Percentiles rank a stretch among this genome's conserved stretches.
phyloP scores from a whole-genome alignment of 2,797 vertebrate species.

The Tamandua tetradactyla region DNA sequence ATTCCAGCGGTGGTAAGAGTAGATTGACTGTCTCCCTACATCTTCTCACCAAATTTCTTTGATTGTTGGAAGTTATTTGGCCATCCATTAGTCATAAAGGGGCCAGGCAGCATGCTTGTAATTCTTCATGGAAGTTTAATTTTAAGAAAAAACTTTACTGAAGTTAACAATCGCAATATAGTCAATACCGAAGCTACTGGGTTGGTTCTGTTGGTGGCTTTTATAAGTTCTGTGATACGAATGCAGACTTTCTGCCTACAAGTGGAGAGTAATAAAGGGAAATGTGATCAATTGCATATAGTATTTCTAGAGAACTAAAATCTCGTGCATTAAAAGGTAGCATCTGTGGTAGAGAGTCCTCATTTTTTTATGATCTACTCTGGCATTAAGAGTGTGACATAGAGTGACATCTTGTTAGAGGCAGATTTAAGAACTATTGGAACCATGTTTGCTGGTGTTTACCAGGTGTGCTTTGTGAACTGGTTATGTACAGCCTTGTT shows the following conservation, averaged over 20 bases:
- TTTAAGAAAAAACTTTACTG: not conserved
- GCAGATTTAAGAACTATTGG: not conserved
- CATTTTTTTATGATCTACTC: not conserved
- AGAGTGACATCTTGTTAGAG: not conserved
- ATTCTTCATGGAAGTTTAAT: not conserved
- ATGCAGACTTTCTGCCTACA: not conserved
- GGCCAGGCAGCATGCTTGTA: not conserved
- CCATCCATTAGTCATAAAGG: not conserved
- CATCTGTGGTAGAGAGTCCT: not conserved
- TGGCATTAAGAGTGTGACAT: not conserved
- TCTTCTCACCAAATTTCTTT: slow-evolving; percentile 12
- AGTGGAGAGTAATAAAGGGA: slow-evolving; percentile 39
- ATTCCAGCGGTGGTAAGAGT: not conserved
- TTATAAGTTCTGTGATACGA: not conserved
- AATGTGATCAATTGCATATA: not conserved
- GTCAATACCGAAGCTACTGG: not conserved
- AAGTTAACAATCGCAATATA: not conserved
- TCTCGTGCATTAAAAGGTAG: not conserved
- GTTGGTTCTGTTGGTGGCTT: not conserved
- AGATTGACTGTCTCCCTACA: not conserved
- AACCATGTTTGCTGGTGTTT: not conserved
- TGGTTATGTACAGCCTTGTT: not conserved
- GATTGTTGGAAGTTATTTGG: not conserved
- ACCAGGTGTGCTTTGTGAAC: not conserved
- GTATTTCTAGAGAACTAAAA: not conserved